These are phyloP conservation scores for Ochropleura leucogaster DNA, from an alignment of 2,888 invertebrate species.

Conservation along the genomic window DNA sequence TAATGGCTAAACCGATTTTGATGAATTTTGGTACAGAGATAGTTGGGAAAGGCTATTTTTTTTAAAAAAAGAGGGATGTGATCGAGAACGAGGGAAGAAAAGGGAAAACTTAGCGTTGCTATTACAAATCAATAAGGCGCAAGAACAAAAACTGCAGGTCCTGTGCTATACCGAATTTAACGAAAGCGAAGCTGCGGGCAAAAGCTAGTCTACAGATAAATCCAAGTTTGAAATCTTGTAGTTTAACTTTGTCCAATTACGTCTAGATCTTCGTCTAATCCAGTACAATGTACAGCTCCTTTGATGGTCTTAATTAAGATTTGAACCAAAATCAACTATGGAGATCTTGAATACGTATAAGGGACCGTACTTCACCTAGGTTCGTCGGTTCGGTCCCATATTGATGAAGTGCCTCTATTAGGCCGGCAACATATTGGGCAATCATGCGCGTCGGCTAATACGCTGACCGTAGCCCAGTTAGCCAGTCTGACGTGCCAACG, in stretches of 20 bases:
- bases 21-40: too few relatives aligned
- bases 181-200: too few relatives aligned
- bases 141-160: too few relatives aligned
- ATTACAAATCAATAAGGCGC: too few relatives aligned
- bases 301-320: constrained; percentile 51
- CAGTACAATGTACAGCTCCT: constrained; percentile 41
- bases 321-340: constrained; percentile 33
- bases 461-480: constrained; percentile 31
- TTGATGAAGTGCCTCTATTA: constrained; percentile 49
- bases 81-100: too few relatives aligned
- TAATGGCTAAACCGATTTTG: too few relatives aligned
- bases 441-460: constrained; percentile 49
- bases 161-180: too few relatives aligned
- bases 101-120: too few relatives aligned
- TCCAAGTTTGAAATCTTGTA: constrained; percentile 9
- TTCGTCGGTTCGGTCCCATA: constrained; percentile 15
- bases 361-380: constrained; percentile 12
- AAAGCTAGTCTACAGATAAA: constrained; percentile 25
- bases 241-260: constrained; percentile 41
- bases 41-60: too few relatives aligned
- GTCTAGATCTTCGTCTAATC: constrained; percentile 31
- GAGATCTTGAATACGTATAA: constrained; percentile 16
- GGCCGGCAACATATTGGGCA: constrained; percentile 36
- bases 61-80: too few relatives aligned
- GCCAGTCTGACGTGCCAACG: constrained; percentile 21